Percentiles rank a stretch among this genome's conserved stretches.
These are phyloP conservation scores for Sylvia borin DNA, from an alignment of 2,797 vertebrate genomes.

Conservation along the genomic window DNA sequence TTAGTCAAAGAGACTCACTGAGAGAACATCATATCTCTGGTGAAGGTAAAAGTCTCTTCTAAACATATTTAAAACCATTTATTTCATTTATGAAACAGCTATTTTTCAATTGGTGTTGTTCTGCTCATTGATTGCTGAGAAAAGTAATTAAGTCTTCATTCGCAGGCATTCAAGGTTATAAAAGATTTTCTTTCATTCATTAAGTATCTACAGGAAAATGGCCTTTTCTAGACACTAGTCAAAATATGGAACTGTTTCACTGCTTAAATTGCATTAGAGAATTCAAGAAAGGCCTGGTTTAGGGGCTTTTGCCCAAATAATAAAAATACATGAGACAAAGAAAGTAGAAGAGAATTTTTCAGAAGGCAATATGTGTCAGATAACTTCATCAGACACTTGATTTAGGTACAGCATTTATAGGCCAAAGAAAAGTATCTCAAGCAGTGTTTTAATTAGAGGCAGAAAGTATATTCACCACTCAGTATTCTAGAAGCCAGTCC, in stretches of 20 bases:
- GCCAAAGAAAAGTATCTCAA: background rate
- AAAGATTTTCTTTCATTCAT: slow-evolving; percentile 15
- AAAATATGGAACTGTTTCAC: background rate
- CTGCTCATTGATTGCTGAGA: background rate
- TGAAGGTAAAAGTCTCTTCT: slow-evolving; percentile 5
- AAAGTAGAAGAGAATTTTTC: background rate
- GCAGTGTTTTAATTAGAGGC: background rate
- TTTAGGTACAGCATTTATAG: background rate
- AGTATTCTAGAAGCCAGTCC: background rate
- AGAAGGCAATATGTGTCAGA: background rate
- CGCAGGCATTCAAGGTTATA: slow-evolving; percentile 16
- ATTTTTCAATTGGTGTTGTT: background rate
- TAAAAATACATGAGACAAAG: background rate
- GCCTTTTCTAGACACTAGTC: background rate
- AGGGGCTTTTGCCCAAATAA: background rate
- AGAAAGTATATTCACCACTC: background rate
- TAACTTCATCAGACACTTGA: background rate
- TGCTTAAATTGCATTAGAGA: background rate
- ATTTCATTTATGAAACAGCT: slow-evolving; percentile 15
- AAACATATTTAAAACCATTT: slow-evolving; percentile 25
- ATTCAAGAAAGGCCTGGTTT: background rate
- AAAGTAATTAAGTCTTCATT: slow-evolving; percentile 19
- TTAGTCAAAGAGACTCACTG: slow-evolving; percentile 52
- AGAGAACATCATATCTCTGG: background rate
- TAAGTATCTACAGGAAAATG: background rate